A percentile compares a stretch with the other conserved stretches of the same genome.
phyloP scores from a whole-genome alignment of 2,797 vertebrate species.

The Hypotaenidia okinawae region DNA sequence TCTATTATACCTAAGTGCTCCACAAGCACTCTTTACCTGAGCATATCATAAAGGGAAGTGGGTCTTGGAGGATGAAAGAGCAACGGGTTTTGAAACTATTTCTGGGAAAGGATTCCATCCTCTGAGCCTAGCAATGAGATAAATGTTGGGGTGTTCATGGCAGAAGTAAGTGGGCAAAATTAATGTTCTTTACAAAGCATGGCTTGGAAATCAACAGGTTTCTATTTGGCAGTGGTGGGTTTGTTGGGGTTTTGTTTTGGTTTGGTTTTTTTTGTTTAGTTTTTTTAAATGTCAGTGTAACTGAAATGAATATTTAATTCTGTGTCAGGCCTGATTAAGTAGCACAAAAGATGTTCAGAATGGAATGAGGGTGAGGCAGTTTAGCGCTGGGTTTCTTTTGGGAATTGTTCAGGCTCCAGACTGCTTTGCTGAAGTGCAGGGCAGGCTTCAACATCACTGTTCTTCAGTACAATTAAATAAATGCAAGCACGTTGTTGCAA shows the following conservation, averaged over 20 bases:
- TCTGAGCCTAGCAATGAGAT: background rate
- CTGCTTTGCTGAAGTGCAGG: background rate
- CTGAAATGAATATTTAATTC: background rate
- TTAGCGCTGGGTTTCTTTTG: background rate
- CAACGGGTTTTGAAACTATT: background rate
- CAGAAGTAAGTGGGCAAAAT: background rate
- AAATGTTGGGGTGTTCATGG: background rate
- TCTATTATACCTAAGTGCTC: background rate
- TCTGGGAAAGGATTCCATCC: background rate
- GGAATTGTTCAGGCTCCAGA: background rate
- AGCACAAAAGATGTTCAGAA: background rate
- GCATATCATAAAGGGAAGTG: background rate
- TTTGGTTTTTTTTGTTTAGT: too few relatives aligned
- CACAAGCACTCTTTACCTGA: background rate
- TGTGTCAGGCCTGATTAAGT: background rate
- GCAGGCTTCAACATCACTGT: background rate
- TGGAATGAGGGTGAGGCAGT: background rate
- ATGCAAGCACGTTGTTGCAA: background rate
- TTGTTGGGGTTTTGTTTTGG: too few relatives aligned
- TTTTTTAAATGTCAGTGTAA: background rate
- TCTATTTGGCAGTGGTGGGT: too few relatives aligned
- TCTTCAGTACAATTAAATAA: background rate
- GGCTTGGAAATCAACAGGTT: background rate
- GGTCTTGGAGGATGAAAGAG: background rate
- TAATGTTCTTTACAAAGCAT: background rate